phyloP scores from a whole-genome alignment of 1,140 invertebrate genomes.

The Papilio polyxenes region DNA sequence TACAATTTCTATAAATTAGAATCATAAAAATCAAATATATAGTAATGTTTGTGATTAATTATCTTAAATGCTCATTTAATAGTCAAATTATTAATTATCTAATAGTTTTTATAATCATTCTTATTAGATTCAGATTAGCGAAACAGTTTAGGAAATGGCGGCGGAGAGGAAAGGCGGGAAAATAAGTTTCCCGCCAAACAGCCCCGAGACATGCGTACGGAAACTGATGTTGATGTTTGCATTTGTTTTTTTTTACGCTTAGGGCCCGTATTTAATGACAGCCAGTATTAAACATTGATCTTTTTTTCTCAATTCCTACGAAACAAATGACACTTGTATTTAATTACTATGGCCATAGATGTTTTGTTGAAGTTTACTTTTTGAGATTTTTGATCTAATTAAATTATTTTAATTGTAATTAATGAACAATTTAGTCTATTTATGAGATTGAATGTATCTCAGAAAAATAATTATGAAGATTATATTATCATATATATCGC shows the following conservation, averaged over 20 bases:
- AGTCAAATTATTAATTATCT: slow-evolving; percentile 38
- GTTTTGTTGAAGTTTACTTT: neutral
- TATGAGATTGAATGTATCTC: too few species aligned
- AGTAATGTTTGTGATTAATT: neutral
- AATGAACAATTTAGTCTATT: neutral
- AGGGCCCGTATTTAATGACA: slow-evolving; percentile 43
- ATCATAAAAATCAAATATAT: neutral
- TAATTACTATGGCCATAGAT: neutral
- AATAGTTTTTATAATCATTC: slow-evolving; percentile 45
- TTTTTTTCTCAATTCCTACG: slow-evolving; percentile 30
- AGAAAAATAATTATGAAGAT: neutral
- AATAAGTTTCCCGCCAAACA: slow-evolving; percentile 73
- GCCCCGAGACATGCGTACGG: slow-evolving; percentile 72
- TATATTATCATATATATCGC: neutral
- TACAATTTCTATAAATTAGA: neutral
- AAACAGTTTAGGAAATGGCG: slow-evolving; percentile 56
- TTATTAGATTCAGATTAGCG: slow-evolving; percentile 65
- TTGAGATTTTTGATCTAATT: neutral
- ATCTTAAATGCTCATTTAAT: neutral
- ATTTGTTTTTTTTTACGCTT: slow-evolving; percentile 47
- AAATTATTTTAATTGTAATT: neutral
- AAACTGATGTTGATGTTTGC: slow-evolving; percentile 58
- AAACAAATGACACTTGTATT: neutral
- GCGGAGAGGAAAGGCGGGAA: slow-evolving; percentile 70
- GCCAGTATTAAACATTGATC: slow-evolving; percentile 44